These are phyloP conservation scores for Sinodicranocentrus sp. DNA, from an alignment of 2,888 invertebrate genomes.

Conservation along the genomic window DNA sequence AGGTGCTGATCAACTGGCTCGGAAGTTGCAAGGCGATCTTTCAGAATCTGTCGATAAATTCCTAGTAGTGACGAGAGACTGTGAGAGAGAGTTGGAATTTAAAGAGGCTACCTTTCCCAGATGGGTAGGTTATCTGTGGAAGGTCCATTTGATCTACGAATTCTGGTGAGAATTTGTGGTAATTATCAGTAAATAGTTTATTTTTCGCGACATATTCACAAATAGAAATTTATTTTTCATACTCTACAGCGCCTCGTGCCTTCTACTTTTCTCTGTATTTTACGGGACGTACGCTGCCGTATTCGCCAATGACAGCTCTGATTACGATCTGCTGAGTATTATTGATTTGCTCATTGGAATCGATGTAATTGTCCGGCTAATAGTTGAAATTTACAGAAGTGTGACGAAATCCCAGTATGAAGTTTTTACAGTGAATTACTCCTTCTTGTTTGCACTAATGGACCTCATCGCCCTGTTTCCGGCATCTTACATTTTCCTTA, in stretches of 20 bases:
- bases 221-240: neutral
- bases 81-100: slow-evolving; percentile 43
- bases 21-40: slow-evolving; percentile 33
- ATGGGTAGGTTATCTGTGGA: slow-evolving; percentile 43
- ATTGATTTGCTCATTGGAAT: neutral
- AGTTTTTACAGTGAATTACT: slow-evolving; percentile 57
- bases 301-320: slow-evolving; percentile 34
- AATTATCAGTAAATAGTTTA: neutral
- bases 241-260: slow-evolving; percentile 23
- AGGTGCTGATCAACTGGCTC: slow-evolving; percentile 4
- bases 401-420: slow-evolving; percentile 54
- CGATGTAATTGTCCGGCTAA: slow-evolving; percentile 47
- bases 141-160: slow-evolving; percentile 45
- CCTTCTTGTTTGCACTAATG: slow-evolving; percentile 40
- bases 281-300: slow-evolving; percentile 41
- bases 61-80: slow-evolving; percentile 14
- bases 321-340: neutral
- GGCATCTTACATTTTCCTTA: neutral
- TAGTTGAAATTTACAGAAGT: slow-evolving; percentile 51
- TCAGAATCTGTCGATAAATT: slow-evolving; percentile 1
- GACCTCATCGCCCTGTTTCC: slow-evolving; percentile 44
- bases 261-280: slow-evolving; percentile 28
- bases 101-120: slow-evolving; percentile 35
- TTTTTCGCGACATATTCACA: too few relatives aligned
- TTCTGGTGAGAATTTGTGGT: slow-evolving; percentile 20